These are phyloP conservation scores for Drosophila monieri DNA, from an alignment of 2,888 invertebrate species.

Conservation along the genomic window DNA sequence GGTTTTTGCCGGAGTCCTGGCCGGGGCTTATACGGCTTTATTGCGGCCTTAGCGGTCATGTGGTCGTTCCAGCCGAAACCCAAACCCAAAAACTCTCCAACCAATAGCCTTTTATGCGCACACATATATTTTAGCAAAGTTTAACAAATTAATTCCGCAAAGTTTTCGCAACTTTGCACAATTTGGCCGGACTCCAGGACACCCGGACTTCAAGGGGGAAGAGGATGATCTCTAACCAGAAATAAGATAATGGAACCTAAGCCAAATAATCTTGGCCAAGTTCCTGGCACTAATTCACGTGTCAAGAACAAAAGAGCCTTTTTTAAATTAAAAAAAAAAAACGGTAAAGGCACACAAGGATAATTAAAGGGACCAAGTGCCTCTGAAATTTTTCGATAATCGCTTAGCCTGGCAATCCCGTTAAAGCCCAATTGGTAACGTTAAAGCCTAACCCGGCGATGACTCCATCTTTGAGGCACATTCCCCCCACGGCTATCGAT, in stretches of 20 bases:
- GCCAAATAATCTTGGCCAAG: constrained; percentile 54
- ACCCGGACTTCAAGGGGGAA: not conserved
- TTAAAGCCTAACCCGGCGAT: constrained; percentile 31
- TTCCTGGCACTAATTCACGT: constrained; percentile 48
- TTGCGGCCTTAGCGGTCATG: constrained; percentile 71
- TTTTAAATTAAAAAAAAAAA: constrained; percentile 19
- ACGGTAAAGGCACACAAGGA: not conserved
- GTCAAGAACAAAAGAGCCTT: constrained; percentile 6
- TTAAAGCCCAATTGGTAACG: constrained; percentile 18
- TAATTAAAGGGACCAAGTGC: not conserved
- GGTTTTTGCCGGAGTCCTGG: constrained; percentile 58
- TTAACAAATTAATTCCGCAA: constrained; percentile 70
- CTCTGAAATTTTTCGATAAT: not conserved
- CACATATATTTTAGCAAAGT: constrained; percentile 56
- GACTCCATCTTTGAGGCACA: constrained; percentile 20
- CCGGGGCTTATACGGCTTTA: constrained; percentile 74
- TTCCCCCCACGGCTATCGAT: constrained; percentile 46
- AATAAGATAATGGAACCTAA: constrained; percentile 36
- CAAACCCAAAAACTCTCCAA: constrained; percentile 2
- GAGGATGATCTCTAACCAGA: constrained; percentile 2
- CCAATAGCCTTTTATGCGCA: constrained; percentile 9
- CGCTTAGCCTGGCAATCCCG: not conserved
- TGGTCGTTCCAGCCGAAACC: constrained; percentile 9
- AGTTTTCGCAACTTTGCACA: constrained; percentile 69
- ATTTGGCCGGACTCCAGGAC: constrained; percentile 54